Base-by-base conservation (phyloP, 2,797 vertebrate species). In the Oreonectes daqikongensis region DNA sequence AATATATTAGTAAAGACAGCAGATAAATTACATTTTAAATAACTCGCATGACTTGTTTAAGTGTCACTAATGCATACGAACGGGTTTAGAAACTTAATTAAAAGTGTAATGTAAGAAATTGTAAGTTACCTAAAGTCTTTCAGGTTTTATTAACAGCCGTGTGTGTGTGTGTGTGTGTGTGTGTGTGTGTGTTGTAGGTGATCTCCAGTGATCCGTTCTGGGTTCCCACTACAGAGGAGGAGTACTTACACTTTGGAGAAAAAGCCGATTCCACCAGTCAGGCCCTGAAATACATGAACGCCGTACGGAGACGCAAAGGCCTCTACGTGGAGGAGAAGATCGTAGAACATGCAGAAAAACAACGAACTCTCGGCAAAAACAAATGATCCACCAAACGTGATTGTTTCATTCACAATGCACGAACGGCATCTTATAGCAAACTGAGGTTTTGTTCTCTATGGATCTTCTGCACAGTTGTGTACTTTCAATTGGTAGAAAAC, bases 151-250 rank as follows among this genome's bases (percentile, higher is more conserved):
- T 52, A 35, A 52, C 30, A 15, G 40, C 12, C 4, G 1, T 42
- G 50, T 30, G 14, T 69, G 57, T 69, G 40, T 68, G 57, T 69
- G 40, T 84, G 48, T 84, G 20, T 68, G 50, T 30, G 14, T 69
- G 57, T 69, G 40, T 68, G 57, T 69, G 40, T 84, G 48, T 84
- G 20, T 68, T 4, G 6, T 70, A 99, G 97, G 88, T 98, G 57
- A 96, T 98, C 84, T 77, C 89, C 42, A 95, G 96, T 5, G 96
- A 99, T 83, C 97, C 97, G 0, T 95, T 92, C 89, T 99, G 97
- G 97, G 96, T 99, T 2, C 97, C 97, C 0, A 99, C 97, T 71
- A 99, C 97, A 0, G 97, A 98, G 69, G 97, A 99, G 77, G 97
- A 99, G 32, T 99, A 99, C 84, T 86, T 99, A 82, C 97, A 98